Evolutionary conservation across 2,113 vertebrate genomes (phyloP).

Genomic region (Forbesichthys agassizii): DNA sequence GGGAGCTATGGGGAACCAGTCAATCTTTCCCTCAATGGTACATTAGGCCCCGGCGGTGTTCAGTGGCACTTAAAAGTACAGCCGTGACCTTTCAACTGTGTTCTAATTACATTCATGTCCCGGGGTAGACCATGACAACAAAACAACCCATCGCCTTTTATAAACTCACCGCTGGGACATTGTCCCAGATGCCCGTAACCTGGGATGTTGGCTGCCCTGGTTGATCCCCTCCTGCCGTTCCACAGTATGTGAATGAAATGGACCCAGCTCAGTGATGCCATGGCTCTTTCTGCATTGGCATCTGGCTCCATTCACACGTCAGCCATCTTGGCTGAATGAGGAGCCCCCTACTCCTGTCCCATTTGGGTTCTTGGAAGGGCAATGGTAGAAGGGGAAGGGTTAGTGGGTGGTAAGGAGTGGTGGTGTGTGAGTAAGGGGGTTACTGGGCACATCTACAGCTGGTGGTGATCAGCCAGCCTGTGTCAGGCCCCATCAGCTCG

Average conservation of each 20-base stretch:
- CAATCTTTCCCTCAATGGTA: slow-evolving; percentile 61
- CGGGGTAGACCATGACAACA: slow-evolving; percentile 64
- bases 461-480: slow-evolving; percentile 62
- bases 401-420: neutral
- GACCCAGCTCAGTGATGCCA: slow-evolving; percentile 54
- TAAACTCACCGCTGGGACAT: slow-evolving; percentile 71
- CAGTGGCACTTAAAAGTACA: slow-evolving; percentile 56
- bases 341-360: slow-evolving; percentile 35
- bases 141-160: slow-evolving; percentile 68
- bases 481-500: slow-evolving; percentile 63
- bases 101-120: slow-evolving; percentile 78
- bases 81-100: slow-evolving; percentile 73
- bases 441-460: slow-evolving; percentile 15
- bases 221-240: slow-evolving; percentile 46
- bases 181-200: slow-evolving; percentile 70
- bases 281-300: slow-evolving; percentile 61
- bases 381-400: neutral
- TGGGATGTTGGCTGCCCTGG: slow-evolving; percentile 70
- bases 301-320: slow-evolving; percentile 71
- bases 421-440: slow-evolving; percentile 35
- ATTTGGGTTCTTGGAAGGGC: slow-evolving; percentile 36
- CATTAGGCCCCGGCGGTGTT: slow-evolving; percentile 59
- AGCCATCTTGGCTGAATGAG: slow-evolving; percentile 59
- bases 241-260: slow-evolving; percentile 46
- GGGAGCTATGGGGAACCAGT: slow-evolving; percentile 39